Evolutionary conservation across 2,888 invertebrate species (phyloP).

Genomic region (Lasioglossum figueresi): DNA sequence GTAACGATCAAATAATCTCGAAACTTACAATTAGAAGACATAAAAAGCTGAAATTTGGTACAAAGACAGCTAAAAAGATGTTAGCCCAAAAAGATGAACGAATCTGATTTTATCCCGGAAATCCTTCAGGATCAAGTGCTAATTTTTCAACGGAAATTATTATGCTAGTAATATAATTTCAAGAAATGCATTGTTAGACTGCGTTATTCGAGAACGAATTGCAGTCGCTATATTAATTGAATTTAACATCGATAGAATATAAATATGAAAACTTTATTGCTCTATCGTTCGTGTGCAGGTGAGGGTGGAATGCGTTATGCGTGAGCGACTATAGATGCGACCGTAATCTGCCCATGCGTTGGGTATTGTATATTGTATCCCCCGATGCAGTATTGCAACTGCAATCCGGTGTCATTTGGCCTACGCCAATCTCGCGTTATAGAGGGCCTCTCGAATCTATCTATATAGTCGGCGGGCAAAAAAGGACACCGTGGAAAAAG

Average conservation of each 20-base stretch:
- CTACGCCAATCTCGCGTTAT: constrained; percentile 21
- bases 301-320: background rate
- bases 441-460: constrained; percentile 31
- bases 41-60: no score
- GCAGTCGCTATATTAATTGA: background rate
- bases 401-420: constrained; percentile 20
- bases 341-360: constrained; percentile 4
- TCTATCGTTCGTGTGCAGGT: background rate
- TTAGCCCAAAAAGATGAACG: no score
- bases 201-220: background rate
- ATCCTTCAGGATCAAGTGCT: no score
- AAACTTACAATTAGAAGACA: no score
- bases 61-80: no score
- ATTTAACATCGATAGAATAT: no score
- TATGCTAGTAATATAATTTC: no score
- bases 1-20: no score
- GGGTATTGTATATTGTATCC: background rate
- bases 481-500: constrained; percentile 53
- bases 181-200: background rate
- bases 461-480: constrained; percentile 39
- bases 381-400: constrained; percentile 6
- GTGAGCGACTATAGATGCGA: background rate
- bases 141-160: no score
- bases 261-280: background rate
- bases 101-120: no score